A percentile compares a stretch with the other conserved stretches of the same genome.
These are phyloP conservation scores for Platalea minor DNA, from an alignment of 2,797 vertebrate species.

Conservation along the genomic window DNA sequence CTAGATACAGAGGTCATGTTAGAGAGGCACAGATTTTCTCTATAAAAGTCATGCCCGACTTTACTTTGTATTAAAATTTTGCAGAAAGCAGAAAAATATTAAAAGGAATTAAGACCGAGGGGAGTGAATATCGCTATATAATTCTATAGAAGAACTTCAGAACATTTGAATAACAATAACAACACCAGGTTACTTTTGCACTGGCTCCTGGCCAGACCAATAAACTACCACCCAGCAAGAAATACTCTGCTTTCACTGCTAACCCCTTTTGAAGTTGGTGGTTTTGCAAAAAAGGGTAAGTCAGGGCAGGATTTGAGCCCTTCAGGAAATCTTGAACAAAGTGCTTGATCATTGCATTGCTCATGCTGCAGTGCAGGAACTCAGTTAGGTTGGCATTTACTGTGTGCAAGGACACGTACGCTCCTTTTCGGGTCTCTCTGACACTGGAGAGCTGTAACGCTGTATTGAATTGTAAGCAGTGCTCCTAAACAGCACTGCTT, in stretches of 20 bases:
- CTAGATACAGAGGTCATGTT: neutral
- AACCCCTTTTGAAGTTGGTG: conserved; percentile 10
- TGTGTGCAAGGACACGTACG: neutral
- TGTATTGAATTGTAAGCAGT: neutral
- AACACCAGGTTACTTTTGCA: neutral
- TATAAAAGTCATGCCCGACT: neutral
- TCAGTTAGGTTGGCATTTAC: conserved; percentile 23
- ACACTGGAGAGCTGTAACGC: neutral
- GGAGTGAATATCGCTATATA: neutral
- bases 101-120: neutral
- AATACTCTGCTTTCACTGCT: neutral
- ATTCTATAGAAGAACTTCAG: neutral
- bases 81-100: neutral
- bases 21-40: neutral
- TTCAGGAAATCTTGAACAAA: conserved; percentile 22
- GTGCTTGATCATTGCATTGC: neutral
- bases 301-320: conserved; percentile 24
- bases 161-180: neutral
- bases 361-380: neutral
- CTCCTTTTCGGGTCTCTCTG: neutral
- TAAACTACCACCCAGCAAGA: conserved; percentile 35
- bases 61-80: neutral
- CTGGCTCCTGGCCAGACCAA: conserved; percentile 11
- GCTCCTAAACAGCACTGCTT: neutral
- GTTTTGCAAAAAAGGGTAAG: neutral